A percentile compares a stretch with the other conserved stretches of the same genome.
phyloP scores from a whole-genome alignment of 2,113 vertebrate species.

The Peromyscus californicus region DNA sequence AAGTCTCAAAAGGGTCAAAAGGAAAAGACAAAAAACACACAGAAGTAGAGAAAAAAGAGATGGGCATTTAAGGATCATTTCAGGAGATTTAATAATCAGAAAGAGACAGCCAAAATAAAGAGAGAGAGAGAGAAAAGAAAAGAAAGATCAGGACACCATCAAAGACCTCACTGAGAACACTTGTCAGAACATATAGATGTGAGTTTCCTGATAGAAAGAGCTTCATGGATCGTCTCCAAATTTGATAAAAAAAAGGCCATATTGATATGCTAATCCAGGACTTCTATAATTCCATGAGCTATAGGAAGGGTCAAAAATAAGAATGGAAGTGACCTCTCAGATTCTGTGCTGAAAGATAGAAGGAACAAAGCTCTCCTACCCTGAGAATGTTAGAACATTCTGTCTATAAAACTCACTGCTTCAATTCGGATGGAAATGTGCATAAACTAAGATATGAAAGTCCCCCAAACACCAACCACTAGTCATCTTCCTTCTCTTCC shows the following conservation, averaged over 20 bases:
- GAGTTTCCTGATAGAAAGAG: not conserved
- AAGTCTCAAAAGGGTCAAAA: not conserved
- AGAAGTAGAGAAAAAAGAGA: not conserved
- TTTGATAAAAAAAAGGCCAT: not conserved
- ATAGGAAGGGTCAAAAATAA: slow-evolving; percentile 4
- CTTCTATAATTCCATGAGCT: slow-evolving; percentile 20
- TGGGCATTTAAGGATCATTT: not conserved
- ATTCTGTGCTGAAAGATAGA: not conserved
- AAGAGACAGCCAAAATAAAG: not conserved
- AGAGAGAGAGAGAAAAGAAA: too few relatives aligned
- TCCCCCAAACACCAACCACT: not conserved
- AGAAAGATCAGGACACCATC: not conserved
- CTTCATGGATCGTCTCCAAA: not conserved
- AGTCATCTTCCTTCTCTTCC: not conserved
- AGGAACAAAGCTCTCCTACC: not conserved
- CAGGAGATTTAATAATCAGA: not conserved
- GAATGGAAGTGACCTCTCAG: not conserved
- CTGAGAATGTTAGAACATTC: not conserved
- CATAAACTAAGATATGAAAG: not conserved
- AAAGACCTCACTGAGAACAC: not conserved
- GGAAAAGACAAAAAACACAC: not conserved
- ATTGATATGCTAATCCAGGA: not conserved
- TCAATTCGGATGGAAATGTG: not conserved
- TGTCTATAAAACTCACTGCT: not conserved
- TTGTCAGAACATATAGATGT: not conserved